Evolutionary conservation across 2,888 invertebrate species (phyloP).

Genomic region (Cephus nigrinus): DNA sequence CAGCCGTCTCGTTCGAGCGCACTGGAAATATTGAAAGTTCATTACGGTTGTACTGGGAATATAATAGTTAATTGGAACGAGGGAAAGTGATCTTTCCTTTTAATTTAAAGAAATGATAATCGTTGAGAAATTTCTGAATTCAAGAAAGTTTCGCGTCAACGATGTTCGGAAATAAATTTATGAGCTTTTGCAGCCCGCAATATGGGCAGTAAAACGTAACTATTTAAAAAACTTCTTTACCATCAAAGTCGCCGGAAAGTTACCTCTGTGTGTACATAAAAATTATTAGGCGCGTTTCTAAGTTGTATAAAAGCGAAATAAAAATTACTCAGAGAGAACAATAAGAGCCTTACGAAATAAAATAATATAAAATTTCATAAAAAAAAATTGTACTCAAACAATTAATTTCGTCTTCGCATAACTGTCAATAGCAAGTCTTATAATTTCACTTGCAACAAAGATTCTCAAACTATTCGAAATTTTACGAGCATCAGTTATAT

Average conservation of each 20-base stretch:
- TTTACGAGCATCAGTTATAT: constrained; percentile 28
- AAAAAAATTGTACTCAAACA: background rate
- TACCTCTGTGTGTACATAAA: background rate
- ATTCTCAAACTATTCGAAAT: background rate
- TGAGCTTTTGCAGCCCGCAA: background rate
- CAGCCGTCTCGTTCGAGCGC: background rate
- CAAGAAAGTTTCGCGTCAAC: background rate
- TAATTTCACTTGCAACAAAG: background rate
- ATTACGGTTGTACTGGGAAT: background rate
- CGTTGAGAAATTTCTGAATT: background rate
- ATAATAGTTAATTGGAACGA: background rate
- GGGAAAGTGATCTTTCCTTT: background rate
- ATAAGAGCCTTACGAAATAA: background rate
- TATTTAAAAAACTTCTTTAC: background rate
- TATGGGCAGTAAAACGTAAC: background rate
- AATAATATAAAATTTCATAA: background rate
- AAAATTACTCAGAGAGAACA: background rate
- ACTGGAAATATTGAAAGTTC: background rate
- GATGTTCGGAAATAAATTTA: background rate
- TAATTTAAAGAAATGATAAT: background rate
- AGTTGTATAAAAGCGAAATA: background rate
- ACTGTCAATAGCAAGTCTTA: background rate
- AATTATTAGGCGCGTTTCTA: background rate
- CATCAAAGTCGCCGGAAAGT: background rate
- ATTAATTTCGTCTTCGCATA: background rate